A percentile compares a stretch with the other conserved stretches of the same genome.
These are phyloP conservation scores for Dolomedes plantarius DNA, from an alignment of 2,888 invertebrate species.

Conservation along the genomic window DNA sequence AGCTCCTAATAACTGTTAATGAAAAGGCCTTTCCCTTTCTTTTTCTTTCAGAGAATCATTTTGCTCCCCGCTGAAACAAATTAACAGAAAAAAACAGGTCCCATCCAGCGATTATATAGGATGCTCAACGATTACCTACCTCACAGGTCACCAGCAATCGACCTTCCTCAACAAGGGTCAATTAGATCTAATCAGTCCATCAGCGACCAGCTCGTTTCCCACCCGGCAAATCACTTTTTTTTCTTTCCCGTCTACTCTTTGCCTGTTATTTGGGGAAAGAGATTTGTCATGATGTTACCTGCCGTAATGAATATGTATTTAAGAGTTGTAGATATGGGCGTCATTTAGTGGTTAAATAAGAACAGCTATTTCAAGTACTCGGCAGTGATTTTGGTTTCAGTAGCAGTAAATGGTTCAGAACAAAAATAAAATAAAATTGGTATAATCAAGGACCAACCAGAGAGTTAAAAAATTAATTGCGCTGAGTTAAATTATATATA, in stretches of 20 bases:
- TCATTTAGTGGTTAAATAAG: neutral
- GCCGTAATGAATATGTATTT: neutral
- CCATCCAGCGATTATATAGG: slow-evolving; percentile 40
- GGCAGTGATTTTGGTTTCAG: too few species aligned
- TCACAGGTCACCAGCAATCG: slow-evolving; percentile 39
- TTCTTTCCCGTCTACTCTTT: neutral
- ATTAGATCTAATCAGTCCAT: slow-evolving; percentile 65
- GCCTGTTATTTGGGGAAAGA: neutral
- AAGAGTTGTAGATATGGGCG: neutral
- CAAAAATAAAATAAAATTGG: too few species aligned
- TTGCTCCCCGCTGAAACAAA: slow-evolving; percentile 38
- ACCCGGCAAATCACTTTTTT: neutral
- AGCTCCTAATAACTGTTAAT: too few species aligned
- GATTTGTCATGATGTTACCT: slow-evolving; percentile 3
- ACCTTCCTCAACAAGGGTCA: slow-evolving; percentile 54
- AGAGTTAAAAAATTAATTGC: too few species aligned
- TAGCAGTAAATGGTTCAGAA: too few species aligned
- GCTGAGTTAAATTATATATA: too few species aligned
- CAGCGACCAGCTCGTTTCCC: slow-evolving; percentile 37
- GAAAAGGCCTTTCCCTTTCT: neutral
- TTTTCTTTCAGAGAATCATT: neutral
- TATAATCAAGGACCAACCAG: too few species aligned
- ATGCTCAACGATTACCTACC: slow-evolving; percentile 53
- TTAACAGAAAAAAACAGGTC: slow-evolving; percentile 45
- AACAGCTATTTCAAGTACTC: neutral